phyloP scores from a whole-genome alignment of 2,113 vertebrate genomes.

The Athene cunicularia region DNA sequence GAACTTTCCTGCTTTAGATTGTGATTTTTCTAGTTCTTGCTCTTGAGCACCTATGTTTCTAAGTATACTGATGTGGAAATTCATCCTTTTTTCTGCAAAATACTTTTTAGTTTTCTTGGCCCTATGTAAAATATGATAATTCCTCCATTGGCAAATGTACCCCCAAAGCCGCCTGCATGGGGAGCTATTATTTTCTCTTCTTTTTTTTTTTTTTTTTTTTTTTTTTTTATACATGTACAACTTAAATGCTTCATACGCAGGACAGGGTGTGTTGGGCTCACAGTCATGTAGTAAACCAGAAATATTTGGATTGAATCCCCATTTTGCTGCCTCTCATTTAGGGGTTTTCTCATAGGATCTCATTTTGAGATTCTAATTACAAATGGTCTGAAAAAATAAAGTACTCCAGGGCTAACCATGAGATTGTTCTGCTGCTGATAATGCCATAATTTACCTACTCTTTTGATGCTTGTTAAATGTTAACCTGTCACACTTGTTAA shows the following conservation, averaged over 20 bases:
- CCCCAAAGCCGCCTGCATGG: background rate
- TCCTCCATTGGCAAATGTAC: background rate
- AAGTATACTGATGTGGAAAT: background rate
- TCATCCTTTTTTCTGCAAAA: background rate
- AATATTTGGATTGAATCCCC: background rate
- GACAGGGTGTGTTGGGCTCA: background rate
- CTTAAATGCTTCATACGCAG: background rate
- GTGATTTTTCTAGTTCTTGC: background rate
- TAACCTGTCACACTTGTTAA: conserved; percentile 43
- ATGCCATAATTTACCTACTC: conserved; percentile 24
- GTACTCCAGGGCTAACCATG: background rate
- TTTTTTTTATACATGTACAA: background rate
- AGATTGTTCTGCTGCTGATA: background rate
- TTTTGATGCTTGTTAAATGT: conserved; percentile 46
- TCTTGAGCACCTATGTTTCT: background rate
- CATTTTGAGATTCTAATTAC: conserved; percentile 57
- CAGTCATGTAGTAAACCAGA: background rate
- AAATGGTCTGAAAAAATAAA: conserved; percentile 39
- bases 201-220: background rate
- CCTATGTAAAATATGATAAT: background rate
- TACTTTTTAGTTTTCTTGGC: background rate
- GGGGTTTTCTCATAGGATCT: background rate
- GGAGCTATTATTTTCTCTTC: background rate
- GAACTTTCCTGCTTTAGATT: background rate
- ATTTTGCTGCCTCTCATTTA: conserved; percentile 16